Base-by-base conservation (phyloP, 2,113 vertebrate species). In the Cisticola juncidis region DNA sequence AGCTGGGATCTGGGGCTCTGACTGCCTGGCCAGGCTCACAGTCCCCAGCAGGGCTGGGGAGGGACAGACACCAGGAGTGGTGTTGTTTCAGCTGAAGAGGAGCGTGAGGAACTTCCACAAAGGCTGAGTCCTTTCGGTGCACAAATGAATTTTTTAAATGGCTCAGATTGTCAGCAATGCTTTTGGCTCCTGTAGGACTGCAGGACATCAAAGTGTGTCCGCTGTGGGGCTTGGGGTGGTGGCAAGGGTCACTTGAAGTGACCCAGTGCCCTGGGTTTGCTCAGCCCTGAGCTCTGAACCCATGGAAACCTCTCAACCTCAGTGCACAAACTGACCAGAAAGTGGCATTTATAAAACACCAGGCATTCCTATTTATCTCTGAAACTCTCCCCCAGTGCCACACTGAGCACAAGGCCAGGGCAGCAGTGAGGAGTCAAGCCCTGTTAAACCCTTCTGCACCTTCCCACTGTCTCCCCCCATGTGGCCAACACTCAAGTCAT, bases 41-140 rank as follows among this genome's bases (percentile, higher is more conserved):
- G 62, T 3, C 1, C 6, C 0, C 0, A 1, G 72, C 0, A 0
- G 20, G 40, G 64, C 45, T 61, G 65, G 65, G 70, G 48, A 88
- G 50, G 83, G 69, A 45, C 0, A 2, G 84, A 62, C 84, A 29
- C 0, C 5, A 64, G 58, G n/a, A 78, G 21, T 7, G 57, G 35
- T 31, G 81, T 12, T n/a, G 7, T 29, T 91, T 11, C 74, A 65
- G 86, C 69, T 60, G 64, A 60, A 53, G 64, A 88, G 71, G 76
- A 77, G 62, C 4, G 14, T 28, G 74, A 80, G 65, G 33, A 65
- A 73, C 33, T 83, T 51, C 33, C 54, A 51, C 65, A 74, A 86
- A 85, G 40, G 42, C 1, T 20, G 45, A 40, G 28, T 45, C 42
- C 62, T 57, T 38, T 33, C 45, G 42, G 36, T 3, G 40, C 57